phyloP scores from a whole-genome alignment of 2,888 invertebrate genomes.

The Acleris literana region DNA sequence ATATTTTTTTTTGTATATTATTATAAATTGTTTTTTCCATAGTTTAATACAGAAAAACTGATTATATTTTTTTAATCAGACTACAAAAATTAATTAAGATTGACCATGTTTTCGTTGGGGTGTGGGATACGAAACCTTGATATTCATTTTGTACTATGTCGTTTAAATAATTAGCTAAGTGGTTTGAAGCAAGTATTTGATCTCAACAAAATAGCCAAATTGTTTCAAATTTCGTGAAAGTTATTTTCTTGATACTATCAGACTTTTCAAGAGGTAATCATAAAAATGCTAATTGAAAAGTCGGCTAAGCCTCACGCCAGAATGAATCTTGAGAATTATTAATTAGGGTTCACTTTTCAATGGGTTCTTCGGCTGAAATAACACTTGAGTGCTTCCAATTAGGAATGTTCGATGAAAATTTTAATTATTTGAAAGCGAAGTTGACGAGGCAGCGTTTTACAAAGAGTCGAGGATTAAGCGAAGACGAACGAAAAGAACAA shows the following conservation, averaged over 20 bases:
- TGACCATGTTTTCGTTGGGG: too few species aligned
- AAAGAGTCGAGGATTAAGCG: background rate
- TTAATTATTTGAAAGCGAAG: slow-evolving; percentile 19
- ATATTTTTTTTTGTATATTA: too few species aligned
- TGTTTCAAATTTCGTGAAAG: background rate
- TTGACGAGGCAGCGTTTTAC: slow-evolving; percentile 5
- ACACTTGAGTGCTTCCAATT: slow-evolving; percentile 22
- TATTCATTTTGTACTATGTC: too few species aligned
- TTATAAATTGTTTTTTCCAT: too few species aligned
- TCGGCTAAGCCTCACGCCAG: slow-evolving; percentile 8
- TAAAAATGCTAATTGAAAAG: slow-evolving; percentile 30
- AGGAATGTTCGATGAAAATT: slow-evolving; percentile 5
- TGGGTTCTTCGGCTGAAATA: background rate
- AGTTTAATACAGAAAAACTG: too few species aligned
- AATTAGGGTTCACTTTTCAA: slow-evolving; percentile 15
- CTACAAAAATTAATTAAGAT: too few species aligned
- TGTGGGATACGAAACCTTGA: too few species aligned
- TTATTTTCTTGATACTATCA: slow-evolving; percentile 24
- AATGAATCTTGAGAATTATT: slow-evolving; percentile 9
- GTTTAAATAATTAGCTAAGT: too few species aligned
- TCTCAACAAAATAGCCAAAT: too few species aligned
- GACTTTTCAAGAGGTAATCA: slow-evolving; percentile 13
- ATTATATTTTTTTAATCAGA: too few species aligned
- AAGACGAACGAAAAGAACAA: background rate
- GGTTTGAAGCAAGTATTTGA: too few species aligned